phyloP scores from a whole-genome alignment of 2,797 vertebrate species.

The Coracias cyanogaster region DNA sequence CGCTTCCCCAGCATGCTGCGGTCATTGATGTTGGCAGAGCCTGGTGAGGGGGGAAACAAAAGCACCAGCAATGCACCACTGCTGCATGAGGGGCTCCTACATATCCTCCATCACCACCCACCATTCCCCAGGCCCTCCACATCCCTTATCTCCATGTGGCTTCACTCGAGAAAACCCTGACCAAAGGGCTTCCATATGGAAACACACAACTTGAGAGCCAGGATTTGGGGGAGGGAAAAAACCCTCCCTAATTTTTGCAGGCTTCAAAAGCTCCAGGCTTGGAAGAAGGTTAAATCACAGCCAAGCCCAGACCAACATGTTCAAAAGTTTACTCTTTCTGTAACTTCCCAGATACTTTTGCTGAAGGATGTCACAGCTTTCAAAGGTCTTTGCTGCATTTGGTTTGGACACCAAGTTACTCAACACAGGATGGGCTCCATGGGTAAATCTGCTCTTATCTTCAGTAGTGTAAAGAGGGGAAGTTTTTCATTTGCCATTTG shows the following conservation, averaged over 20 bases:
- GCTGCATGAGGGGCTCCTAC: background rate
- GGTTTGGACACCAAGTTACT: background rate
- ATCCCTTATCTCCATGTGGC: rapidly evolving
- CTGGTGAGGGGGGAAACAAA: slow-evolving; percentile 62
- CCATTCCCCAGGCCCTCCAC: rapidly evolving
- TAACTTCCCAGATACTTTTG: background rate
- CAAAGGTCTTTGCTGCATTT: background rate
- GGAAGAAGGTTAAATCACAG: background rate
- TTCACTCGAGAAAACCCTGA: rapidly evolving
- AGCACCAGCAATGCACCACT: background rate
- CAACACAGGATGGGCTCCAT: background rate
- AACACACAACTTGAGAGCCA: background rate
- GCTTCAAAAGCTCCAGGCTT: background rate
- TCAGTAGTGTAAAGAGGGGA: background rate
- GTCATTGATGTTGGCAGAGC: slow-evolving; percentile 98
- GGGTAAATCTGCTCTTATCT: background rate
- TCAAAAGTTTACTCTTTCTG: background rate
- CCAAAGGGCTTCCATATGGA: background rate
- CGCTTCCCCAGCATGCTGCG: slow-evolving; percentile 96
- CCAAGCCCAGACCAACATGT: background rate
- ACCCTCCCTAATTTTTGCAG: background rate
- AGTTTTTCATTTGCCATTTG: background rate
- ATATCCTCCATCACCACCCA: rapidly evolving
- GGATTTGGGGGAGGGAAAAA: background rate
- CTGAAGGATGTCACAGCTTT: background rate